A percentile compares a stretch with the other conserved stretches of the same genome.
Conservation (phyloP, 2,888 invertebrate species). For the Polietes domitor region DNA sequence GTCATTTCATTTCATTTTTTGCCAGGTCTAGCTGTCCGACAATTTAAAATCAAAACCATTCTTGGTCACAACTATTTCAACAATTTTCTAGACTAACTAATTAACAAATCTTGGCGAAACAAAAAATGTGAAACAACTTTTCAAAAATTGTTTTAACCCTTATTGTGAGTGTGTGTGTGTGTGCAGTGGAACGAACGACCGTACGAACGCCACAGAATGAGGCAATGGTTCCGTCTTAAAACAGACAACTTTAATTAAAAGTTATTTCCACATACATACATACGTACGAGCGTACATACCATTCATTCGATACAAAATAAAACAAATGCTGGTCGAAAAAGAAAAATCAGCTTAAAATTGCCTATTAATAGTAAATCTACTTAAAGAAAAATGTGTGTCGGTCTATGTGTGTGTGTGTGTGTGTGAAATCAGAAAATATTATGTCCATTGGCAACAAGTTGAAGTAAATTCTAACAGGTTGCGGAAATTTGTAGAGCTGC, state of each 20-base stretch:
- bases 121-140: conserved; percentile 30
- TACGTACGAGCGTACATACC: not conserved
- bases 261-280: conserved; percentile 37
- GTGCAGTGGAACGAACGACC: not conserved
- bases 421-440: not conserved
- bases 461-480: conserved; percentile 55
- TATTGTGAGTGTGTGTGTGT: not conserved
- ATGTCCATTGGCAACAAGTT: conserved; percentile 17
- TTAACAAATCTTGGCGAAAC: conserved; percentile 35
- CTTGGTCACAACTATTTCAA: conserved; percentile 53
- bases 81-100: conserved; percentile 49
- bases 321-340: conserved; percentile 34
- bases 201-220: conserved; percentile 19
- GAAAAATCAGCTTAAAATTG: conserved; percentile 48
- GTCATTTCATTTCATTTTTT: too few species aligned
- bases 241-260: conserved; percentile 52
- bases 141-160: conserved; percentile 47
- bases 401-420: not conserved
- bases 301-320: not conserved
- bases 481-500: conserved; percentile 30
- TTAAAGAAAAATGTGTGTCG: conserved; percentile 32
- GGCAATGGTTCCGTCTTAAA: conserved; percentile 46
- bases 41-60: conserved; percentile 5
- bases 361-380: conserved; percentile 49
- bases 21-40: too few species aligned